Evolutionary conservation across 2,797 vertebrate species (phyloP).

Genomic region (Margarornis squamiger): DNA sequence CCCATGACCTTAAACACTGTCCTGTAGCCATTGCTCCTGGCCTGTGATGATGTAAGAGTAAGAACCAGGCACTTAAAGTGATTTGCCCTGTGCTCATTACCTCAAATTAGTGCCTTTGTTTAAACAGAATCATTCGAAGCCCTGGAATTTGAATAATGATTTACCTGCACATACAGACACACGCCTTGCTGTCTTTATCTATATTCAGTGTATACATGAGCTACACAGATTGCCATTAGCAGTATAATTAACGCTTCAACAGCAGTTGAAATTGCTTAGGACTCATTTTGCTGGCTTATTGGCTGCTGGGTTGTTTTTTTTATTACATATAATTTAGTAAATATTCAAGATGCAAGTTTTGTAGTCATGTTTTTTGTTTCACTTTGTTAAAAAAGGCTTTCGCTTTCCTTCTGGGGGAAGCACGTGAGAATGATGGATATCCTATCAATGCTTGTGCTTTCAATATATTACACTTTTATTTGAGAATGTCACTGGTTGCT

Average conservation of each 20-base stretch:
- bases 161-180: background rate
- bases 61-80: background rate
- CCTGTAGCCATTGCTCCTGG: background rate
- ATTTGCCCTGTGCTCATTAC: background rate
- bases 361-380: background rate
- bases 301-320: background rate
- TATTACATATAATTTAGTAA: background rate
- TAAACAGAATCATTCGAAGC: background rate
- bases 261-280: background rate
- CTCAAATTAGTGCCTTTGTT: background rate
- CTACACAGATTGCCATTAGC: background rate
- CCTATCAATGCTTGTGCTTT: background rate
- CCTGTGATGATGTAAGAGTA: background rate
- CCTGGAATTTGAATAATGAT: background rate
- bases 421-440: background rate
- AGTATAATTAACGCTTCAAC: background rate
- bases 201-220: background rate
- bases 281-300: background rate
- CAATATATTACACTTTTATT: background rate
- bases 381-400: background rate
- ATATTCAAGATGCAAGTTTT: background rate
- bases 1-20: background rate
- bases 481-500: background rate
- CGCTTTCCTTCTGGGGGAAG: background rate
- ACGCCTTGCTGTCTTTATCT: background rate